Percentiles rank a stretch among this genome's conserved stretches.
Evolutionary conservation across 2,888 invertebrate genomes (phyloP).

Genomic region (Phaedon cochleariae): DNA sequence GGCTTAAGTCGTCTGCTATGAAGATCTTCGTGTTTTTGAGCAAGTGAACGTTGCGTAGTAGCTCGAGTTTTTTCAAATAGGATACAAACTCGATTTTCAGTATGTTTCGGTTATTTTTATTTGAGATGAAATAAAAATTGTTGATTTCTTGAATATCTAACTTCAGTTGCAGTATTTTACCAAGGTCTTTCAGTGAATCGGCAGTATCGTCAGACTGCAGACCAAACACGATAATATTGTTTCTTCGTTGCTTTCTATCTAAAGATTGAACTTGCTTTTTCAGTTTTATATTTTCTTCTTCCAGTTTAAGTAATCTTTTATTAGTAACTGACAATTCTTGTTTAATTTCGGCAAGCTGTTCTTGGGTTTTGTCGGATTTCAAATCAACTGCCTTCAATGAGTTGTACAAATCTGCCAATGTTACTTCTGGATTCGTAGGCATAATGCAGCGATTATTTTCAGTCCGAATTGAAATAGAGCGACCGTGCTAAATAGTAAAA

Average conservation of each 20-base stretch:
- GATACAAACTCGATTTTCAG: slow-evolving; percentile 12
- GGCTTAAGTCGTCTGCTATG: not conserved
- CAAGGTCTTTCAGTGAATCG: too few relatives aligned
- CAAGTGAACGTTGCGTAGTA: not conserved
- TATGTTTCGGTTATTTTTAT: too few relatives aligned
- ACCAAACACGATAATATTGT: not conserved
- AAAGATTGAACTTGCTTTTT: not conserved
- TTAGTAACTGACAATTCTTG: slow-evolving; percentile 3
- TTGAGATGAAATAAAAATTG: too few relatives aligned
- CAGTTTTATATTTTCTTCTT: slow-evolving; percentile 5
- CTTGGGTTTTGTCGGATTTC: not conserved
- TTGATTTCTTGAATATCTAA: too few relatives aligned
- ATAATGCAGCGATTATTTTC: not conserved
- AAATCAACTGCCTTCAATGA: too few relatives aligned
- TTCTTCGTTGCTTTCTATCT: not conserved
- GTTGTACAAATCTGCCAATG: not conserved
- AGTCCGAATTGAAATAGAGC: not conserved
- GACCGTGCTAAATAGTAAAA: not conserved
- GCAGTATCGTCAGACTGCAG: not conserved
- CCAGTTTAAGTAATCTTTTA: not conserved
- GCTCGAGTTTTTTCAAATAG: slow-evolving; percentile 5
- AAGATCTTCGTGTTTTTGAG: not conserved
- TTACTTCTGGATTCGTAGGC: not conserved
- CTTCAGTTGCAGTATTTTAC: too few relatives aligned
- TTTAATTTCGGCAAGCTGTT: slow-evolving; percentile 5